phyloP scores from a whole-genome alignment of 35 echinoderm and acorn worm genomes.

The Heliocidaris tuberculata region DNA sequence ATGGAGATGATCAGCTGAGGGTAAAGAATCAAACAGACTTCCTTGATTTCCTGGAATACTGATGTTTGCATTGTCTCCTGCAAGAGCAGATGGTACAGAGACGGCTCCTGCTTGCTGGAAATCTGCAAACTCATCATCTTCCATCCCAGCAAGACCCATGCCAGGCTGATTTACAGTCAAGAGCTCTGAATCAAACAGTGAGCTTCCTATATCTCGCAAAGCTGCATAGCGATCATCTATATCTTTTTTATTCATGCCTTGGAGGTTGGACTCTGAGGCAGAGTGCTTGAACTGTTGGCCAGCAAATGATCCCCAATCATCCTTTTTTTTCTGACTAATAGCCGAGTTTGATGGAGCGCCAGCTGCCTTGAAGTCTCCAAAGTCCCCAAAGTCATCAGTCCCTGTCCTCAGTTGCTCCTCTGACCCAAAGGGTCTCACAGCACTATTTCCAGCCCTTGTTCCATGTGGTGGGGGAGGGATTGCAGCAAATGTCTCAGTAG shows the following conservation, averaged over 20 bases:
- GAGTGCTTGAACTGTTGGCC: slow-evolving; percentile 31
- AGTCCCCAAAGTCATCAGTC: slow-evolving; percentile 16
- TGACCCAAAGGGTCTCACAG: slow-evolving; percentile 22
- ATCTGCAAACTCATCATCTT: slow-evolving; percentile 36
- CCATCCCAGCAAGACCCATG: neutral
- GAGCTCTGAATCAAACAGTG: slow-evolving; percentile 7
- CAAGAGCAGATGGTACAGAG: neutral
- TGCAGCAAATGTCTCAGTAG: slow-evolving; percentile 11
- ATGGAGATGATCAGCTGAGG: neutral
- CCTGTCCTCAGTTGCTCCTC: slow-evolving; percentile 27
- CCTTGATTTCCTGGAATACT: slow-evolving; percentile 9
- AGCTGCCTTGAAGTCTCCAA: slow-evolving; percentile 38
- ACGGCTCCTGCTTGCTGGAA: slow-evolving; percentile 26
- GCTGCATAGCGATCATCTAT: slow-evolving; percentile 35
- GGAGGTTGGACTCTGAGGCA: slow-evolving; percentile 29
- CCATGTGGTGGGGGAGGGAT: slow-evolving; percentile 27
- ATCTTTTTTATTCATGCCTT: neutral
- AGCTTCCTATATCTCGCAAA: neutral
- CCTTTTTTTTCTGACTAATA: neutral
- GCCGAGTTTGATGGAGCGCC: neutral
- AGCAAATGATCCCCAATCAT: slow-evolving; percentile 7
- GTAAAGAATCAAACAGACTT: neutral
- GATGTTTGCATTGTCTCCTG: neutral
- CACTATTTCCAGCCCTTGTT: neutral
- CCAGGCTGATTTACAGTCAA: neutral